Evolutionary conservation across 2,113 vertebrate species (phyloP).

Genomic region (Cephalopholis sonnerati): DNA sequence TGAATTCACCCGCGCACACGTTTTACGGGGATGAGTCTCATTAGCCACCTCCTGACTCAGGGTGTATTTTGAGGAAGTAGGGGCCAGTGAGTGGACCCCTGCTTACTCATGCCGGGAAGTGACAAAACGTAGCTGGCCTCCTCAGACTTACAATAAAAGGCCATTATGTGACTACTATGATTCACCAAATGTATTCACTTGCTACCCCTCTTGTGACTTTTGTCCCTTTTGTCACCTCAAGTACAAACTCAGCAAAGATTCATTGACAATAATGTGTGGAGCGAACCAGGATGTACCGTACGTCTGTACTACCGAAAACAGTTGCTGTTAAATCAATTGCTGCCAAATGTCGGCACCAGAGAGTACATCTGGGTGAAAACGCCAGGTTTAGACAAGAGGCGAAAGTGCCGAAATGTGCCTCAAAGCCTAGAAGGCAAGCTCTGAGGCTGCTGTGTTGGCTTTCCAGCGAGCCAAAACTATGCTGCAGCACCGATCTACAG

Average conservation of each 20-base stretch:
- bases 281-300: neutral
- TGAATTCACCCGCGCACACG: conserved; percentile 27
- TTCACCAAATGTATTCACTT: conserved; percentile 20
- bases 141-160: conserved; percentile 23
- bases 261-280: neutral
- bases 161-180: conserved; percentile 15
- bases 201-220: conserved; percentile 6
- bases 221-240: neutral
- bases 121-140: conserved; percentile 29
- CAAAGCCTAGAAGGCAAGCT: too few relatives aligned
- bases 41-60: conserved; percentile 56
- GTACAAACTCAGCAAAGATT: conserved; percentile 2
- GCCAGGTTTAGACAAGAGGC: too few relatives aligned
- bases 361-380: too few relatives aligned
- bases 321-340: too few relatives aligned
- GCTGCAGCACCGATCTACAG: too few relatives aligned
- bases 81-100: neutral
- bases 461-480: too few relatives aligned
- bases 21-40: conserved; percentile 22
- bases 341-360: too few relatives aligned
- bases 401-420: too few relatives aligned
- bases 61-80: conserved; percentile 57
- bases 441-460: too few relatives aligned
- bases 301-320: too few relatives aligned
- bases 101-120: conserved; percentile 62